Percentiles rank a stretch among this genome's conserved stretches.
Evolutionary conservation across 2,113 vertebrate genomes (phyloP).

Genomic region (Hypocryptadius cinnamomeus): DNA sequence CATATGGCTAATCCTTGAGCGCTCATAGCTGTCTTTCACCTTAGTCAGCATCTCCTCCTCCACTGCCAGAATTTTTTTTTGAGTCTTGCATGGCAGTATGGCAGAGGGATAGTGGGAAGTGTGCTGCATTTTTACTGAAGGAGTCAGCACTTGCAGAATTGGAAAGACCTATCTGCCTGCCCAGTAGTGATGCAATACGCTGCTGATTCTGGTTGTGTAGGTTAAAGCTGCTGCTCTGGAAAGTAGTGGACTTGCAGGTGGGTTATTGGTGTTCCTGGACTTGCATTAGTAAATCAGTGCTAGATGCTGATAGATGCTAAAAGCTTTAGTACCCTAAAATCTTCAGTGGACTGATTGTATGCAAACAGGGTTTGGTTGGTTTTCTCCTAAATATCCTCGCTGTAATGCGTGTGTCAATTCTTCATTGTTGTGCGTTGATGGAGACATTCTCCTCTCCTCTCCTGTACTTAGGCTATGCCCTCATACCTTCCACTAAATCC

Average conservation of each 20-base stretch:
- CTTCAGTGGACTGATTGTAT: neutral
- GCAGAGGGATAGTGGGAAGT: neutral
- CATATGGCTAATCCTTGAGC: neutral
- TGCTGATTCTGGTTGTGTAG: neutral
- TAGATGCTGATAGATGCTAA: neutral
- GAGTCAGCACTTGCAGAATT: neutral
- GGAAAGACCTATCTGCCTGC: neutral
- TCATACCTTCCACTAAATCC: slow-evolving; percentile 76
- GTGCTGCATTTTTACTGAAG: neutral
- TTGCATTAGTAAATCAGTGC: neutral
- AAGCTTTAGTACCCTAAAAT: neutral
- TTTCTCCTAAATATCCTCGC: neutral
- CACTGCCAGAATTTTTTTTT: neutral
- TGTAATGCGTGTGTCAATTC: neutral
- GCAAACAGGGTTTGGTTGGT: neutral
- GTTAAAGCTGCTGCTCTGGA: neutral
- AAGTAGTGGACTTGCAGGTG: neutral
- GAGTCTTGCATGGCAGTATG: neutral
- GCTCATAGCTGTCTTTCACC: neutral
- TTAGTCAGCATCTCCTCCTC: neutral
- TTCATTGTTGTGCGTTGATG: neutral
- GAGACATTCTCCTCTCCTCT: neutral
- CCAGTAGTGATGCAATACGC: neutral
- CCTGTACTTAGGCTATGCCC: slow-evolving; percentile 73
- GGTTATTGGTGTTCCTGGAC: neutral